Percentiles rank a stretch among this genome's conserved stretches.
Evolutionary conservation across 2,888 invertebrate species (phyloP).

Genomic region (Epistrophe grossulariae): DNA sequence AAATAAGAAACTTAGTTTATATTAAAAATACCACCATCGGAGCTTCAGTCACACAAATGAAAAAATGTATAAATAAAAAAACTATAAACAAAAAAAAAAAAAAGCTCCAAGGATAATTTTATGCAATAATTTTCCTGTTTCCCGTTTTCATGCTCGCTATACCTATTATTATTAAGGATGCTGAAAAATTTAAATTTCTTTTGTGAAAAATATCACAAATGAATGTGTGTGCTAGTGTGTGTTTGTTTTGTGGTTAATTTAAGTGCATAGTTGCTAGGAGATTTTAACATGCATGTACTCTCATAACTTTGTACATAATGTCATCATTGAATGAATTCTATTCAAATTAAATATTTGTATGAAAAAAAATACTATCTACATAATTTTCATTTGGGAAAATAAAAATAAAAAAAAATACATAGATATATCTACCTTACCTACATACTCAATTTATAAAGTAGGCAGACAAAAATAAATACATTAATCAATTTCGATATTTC

Average conservation of each 20-base stretch:
- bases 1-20: background rate
- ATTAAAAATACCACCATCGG: too few relatives aligned
- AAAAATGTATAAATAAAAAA: background rate
- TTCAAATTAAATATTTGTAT: conserved; percentile 23
- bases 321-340: conserved; percentile 27
- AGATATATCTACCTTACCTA: too few relatives aligned
- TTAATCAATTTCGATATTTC: conserved; percentile 3
- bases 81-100: background rate
- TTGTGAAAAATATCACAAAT: conserved; percentile 6
- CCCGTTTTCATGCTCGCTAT: background rate
- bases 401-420: background rate
- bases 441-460: background rate
- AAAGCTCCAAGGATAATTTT: conserved; percentile 17
- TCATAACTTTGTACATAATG: conserved; percentile 20
- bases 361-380: too few relatives aligned
- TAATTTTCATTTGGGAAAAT: background rate
- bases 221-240: conserved; percentile 30
- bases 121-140: background rate
- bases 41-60: background rate
- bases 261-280: conserved; percentile 39
- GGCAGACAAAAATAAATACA: background rate
- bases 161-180: background rate
- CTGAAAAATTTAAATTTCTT: conserved; percentile 18
- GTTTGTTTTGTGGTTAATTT: conserved; percentile 36
- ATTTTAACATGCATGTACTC: conserved; percentile 2